Conservation (phyloP, 2,113 vertebrate genomes). For the Damaliscus lunatus region DNA sequence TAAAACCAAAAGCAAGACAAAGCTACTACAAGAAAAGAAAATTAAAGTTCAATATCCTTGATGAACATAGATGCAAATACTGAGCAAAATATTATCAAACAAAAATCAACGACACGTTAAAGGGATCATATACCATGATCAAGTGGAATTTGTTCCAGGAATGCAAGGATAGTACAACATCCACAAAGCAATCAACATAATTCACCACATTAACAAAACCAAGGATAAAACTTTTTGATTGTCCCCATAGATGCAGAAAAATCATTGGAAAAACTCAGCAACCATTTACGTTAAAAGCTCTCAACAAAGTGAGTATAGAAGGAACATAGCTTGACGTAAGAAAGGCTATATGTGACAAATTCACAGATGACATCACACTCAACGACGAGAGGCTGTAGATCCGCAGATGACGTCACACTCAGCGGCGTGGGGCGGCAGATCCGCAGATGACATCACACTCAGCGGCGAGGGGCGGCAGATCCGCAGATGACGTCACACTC, state of each 20-base stretch:
- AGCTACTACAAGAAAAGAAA: neutral
- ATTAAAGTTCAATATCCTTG: neutral
- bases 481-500: neutral
- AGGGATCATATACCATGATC: neutral
- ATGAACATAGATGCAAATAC: neutral
- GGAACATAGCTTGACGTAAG: neutral
- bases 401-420: neutral
- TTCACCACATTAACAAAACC: neutral
- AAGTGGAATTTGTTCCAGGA: neutral
- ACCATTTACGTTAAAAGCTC: neutral
- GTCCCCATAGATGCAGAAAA: neutral
- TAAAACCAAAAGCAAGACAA: neutral
- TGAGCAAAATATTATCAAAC: neutral
- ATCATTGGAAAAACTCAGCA: neutral
- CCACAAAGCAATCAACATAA: neutral
- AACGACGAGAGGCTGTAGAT: rapidly evolving
- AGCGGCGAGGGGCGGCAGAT: rapidly evolving
- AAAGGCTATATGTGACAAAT: neutral
- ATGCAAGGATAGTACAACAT: neutral
- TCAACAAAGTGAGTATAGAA: neutral
- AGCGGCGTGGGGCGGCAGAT: rapidly evolving
- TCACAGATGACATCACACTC: neutral
- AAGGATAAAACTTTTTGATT: neutral
- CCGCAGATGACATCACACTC: neutral
- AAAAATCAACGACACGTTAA: neutral